Percentiles rank a stretch among this genome's conserved stretches.
Conservation (phyloP, 2,888 invertebrate species). For the Caenorhabditis sulstoni region DNA sequence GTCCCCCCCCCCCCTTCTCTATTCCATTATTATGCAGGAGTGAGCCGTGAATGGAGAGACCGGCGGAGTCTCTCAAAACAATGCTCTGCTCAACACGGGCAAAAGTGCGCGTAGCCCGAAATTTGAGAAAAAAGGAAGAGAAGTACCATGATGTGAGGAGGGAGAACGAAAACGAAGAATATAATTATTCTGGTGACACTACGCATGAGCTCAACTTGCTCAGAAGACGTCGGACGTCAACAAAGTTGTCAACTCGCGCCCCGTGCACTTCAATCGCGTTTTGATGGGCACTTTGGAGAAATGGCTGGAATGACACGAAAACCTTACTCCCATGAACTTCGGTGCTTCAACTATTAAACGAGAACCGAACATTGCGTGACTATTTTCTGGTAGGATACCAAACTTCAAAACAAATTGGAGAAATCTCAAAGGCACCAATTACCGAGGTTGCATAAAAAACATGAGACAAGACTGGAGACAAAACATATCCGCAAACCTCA, state of each 20-base stretch:
- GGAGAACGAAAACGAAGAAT: background rate
- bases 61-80: background rate
- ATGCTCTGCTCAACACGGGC: background rate
- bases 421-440: conserved; percentile 9
- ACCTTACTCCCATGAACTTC: too few relatives aligned
- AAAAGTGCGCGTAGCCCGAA: conserved; percentile 10
- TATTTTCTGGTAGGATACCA: background rate
- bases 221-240: background rate
- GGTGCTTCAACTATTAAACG: too few relatives aligned
- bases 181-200: conserved; percentile 45
- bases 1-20: background rate
- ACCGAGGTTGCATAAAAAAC: background rate
- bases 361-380: background rate
- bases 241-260: conserved; percentile 8
- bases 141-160: background rate
- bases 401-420: background rate
- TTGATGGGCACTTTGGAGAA: too few relatives aligned
- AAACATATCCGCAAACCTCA: too few relatives aligned
- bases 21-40: conserved; percentile 20
- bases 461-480: too few relatives aligned
- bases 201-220: background rate
- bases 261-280: conserved; percentile 3
- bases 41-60: conserved; percentile 9
- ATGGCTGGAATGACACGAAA: too few relatives aligned
- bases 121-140: conserved; percentile 24